Percentiles rank a stretch among this genome's conserved stretches.
Evolutionary conservation across 2,113 vertebrate genomes (phyloP).

Genomic region (Melanerpes formicivorus): DNA sequence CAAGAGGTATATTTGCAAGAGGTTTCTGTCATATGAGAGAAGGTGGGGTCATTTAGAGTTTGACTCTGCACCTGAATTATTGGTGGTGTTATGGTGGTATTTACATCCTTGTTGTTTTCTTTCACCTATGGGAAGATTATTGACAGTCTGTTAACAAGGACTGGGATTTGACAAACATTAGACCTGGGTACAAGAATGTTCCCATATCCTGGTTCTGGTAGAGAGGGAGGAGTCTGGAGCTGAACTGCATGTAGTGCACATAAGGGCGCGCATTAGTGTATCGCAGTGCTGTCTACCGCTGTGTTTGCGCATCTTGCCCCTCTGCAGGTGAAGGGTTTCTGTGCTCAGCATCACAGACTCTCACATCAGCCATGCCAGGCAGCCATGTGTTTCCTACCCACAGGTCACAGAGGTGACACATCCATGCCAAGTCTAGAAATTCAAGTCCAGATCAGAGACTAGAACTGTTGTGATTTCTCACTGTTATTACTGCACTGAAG

Average conservation of each 20-base stretch:
- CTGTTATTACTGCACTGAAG: not conserved
- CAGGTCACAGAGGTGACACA: not conserved
- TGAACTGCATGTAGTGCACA: not conserved
- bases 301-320: not conserved
- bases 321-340: not conserved
- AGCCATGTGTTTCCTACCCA: not conserved
- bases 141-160: not conserved
- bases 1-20: constrained; percentile 29
- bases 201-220: not conserved
- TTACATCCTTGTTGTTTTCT: not conserved
- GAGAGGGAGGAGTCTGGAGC: not conserved
- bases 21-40: not conserved
- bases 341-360: not conserved
- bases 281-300: not conserved
- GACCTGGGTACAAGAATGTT: not conserved
- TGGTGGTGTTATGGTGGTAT: not conserved
- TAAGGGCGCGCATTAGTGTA: not conserved
- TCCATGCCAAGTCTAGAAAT: not conserved
- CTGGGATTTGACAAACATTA: not conserved
- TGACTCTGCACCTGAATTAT: not conserved
- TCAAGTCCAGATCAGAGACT: not conserved
- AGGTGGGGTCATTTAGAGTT: constrained; percentile 13
- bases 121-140: not conserved
- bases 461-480: not conserved
- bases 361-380: not conserved